These are phyloP conservation scores for Apamea monoglypha DNA, from an alignment of 2,888 invertebrate species.

Conservation along the genomic window DNA sequence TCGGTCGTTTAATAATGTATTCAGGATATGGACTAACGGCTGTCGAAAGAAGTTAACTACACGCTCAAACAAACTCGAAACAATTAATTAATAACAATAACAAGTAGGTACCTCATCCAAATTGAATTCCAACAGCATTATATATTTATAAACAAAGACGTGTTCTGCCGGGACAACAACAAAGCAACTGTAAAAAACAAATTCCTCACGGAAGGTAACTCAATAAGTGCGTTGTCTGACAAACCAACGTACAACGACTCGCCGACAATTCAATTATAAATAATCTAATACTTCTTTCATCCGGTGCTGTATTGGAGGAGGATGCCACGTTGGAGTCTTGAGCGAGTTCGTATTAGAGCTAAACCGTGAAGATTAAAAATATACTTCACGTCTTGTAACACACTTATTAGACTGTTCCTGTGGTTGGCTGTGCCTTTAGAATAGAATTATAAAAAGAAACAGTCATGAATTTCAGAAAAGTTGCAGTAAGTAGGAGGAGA, in stretches of 20 bases:
- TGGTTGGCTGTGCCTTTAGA: neutral
- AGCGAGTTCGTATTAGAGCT: constrained; percentile 13
- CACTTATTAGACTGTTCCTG: neutral
- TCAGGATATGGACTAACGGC: neutral
- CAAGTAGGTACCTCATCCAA: constrained; percentile 22
- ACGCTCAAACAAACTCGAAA: neutral
- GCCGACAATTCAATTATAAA: constrained; percentile 70
- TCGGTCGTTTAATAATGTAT: neutral
- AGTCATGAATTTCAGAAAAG: no score
- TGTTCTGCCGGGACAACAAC: constrained; percentile 35
- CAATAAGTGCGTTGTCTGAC: constrained; percentile 62
- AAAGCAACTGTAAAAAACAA: constrained; percentile 49
- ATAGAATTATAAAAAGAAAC: neutral
- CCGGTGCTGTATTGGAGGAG: constrained; percentile 46
- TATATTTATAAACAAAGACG: constrained; percentile 42
- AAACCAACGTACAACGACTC: constrained; percentile 64
- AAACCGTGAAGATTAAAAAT: constrained; percentile 29
- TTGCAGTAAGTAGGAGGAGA: neutral
- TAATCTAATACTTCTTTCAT: constrained; percentile 69
- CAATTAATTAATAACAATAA: constrained; percentile 15
- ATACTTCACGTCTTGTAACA: neutral
- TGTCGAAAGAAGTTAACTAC: neutral
- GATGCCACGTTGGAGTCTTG: constrained; percentile 14
- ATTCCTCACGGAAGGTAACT: constrained; percentile 60
- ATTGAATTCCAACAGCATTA: constrained; percentile 46